A percentile compares a stretch with the other conserved stretches of the same genome.
These are phyloP conservation scores for Sphaerolaimus hirsutus DNA, from an alignment of 2,888 invertebrate genomes.

Conservation along the genomic window DNA sequence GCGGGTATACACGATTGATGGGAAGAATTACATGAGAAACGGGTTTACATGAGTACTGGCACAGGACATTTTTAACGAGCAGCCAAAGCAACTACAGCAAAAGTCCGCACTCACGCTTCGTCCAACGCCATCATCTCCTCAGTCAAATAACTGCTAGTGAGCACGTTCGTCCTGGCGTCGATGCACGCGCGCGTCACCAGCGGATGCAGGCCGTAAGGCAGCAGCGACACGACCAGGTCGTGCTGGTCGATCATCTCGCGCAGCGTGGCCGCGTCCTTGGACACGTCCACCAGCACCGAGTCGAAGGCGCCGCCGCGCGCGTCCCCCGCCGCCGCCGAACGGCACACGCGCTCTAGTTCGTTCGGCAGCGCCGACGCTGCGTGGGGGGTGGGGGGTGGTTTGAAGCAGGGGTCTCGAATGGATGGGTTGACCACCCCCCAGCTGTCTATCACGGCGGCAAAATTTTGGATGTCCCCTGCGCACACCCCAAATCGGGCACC, in stretches of 20 bases:
- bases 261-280: slow-evolving; percentile 25
- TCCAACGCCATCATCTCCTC: slow-evolving; percentile 56
- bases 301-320: too few species aligned
- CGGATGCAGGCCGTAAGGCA: slow-evolving; percentile 72
- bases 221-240: slow-evolving; percentile 40
- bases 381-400: too few species aligned
- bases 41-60: too few species aligned
- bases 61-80: too few species aligned
- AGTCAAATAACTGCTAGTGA: slow-evolving; percentile 80
- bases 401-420: too few species aligned
- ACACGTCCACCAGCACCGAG: background rate
- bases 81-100: background rate
- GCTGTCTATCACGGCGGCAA: too few species aligned
- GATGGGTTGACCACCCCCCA: too few species aligned
- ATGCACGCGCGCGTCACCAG: slow-evolving; percentile 62
- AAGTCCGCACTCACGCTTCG: slow-evolving; percentile 37
- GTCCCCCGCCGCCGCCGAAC: too few species aligned
- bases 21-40: too few species aligned
- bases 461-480: too few species aligned
- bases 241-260: slow-evolving; percentile 43
- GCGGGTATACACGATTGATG: too few species aligned
- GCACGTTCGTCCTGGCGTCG: slow-evolving; percentile 60
- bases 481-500: too few species aligned
- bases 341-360: background rate
- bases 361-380: background rate